Percentiles rank a stretch among this genome's conserved stretches.
phyloP scores from a whole-genome alignment of 2,113 vertebrate species.

The Rhadina sibilatrix region DNA sequence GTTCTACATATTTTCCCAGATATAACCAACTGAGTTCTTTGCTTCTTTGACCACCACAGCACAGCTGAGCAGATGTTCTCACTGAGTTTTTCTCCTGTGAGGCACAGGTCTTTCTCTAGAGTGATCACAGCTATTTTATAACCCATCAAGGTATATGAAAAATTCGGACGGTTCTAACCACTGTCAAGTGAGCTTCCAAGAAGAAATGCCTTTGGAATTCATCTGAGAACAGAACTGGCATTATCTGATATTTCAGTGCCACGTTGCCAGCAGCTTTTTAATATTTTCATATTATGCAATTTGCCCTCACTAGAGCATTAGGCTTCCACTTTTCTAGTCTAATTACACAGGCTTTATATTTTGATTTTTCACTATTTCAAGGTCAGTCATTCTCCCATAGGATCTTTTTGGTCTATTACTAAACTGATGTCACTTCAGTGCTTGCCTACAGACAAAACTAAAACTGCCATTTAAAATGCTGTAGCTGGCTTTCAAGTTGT shows the following conservation, averaged over 20 bases:
- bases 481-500: background rate
- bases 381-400: background rate
- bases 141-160: slow-evolving; percentile 35
- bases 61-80: slow-evolving; percentile 14
- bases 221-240: slow-evolving; percentile 6
- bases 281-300: slow-evolving; percentile 10
- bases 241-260: slow-evolving; percentile 36
- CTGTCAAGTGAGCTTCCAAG: background rate
- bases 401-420: background rate
- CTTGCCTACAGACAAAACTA: background rate
- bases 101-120: background rate
- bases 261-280: slow-evolving; percentile 1
- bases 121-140: slow-evolving; percentile 27
- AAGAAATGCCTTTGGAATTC: slow-evolving; percentile 28
- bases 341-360: background rate
- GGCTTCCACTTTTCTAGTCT: background rate
- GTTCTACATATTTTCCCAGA: background rate
- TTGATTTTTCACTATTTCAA: slow-evolving; percentile 22
- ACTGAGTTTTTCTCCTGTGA: background rate
- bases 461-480: background rate
- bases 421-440: background rate
- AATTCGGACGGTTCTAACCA: slow-evolving; percentile 25
- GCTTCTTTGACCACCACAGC: background rate
- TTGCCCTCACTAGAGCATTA: background rate
- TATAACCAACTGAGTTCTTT: background rate